Conservation (phyloP, 35 echinoderm and acorn worm species). For the Apostichopus californicus region DNA sequence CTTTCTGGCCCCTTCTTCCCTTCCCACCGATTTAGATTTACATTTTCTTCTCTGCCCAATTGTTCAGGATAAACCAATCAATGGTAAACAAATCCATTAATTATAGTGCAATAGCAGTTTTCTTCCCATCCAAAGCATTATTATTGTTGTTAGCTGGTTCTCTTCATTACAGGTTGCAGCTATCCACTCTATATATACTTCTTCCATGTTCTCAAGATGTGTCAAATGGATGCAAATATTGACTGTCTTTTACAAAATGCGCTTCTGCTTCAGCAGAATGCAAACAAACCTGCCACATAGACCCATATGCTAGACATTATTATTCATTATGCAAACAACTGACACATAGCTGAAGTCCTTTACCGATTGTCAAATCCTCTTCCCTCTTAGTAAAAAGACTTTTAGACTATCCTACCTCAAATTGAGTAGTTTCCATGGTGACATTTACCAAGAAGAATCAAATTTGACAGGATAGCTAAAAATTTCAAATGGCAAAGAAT, state of each 20-base stretch:
- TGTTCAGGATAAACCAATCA: too few relatives aligned
- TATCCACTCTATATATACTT: too few relatives aligned
- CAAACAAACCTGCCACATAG: constrained; percentile 34
- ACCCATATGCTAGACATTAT: constrained; percentile 42
- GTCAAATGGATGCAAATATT: constrained; percentile 42
- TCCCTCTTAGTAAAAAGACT: background rate
- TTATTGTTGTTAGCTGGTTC: too few relatives aligned
- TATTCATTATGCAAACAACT: constrained; percentile 46
- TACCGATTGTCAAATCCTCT: background rate
- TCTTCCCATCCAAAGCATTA: too few relatives aligned
- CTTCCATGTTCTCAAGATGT: background rate
- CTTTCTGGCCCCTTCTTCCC: too few relatives aligned
- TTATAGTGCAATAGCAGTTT: too few relatives aligned
- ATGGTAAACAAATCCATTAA: too few relatives aligned
- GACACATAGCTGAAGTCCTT: constrained; percentile 12
- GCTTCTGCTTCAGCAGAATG: background rate
- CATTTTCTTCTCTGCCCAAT: too few relatives aligned
- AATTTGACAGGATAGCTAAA: constrained; percentile 9
- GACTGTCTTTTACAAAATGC: constrained; percentile 17
- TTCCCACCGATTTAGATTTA: too few relatives aligned
- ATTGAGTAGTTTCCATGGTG: constrained; percentile 18
- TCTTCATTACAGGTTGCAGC: too few relatives aligned
- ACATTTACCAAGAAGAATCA: constrained; percentile 12
- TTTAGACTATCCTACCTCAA: background rate
- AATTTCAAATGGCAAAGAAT: constrained; percentile 19